Evolutionary conservation across 1,140 invertebrate species (phyloP).

Genomic region (Ptiloglossa arizonensis): DNA sequence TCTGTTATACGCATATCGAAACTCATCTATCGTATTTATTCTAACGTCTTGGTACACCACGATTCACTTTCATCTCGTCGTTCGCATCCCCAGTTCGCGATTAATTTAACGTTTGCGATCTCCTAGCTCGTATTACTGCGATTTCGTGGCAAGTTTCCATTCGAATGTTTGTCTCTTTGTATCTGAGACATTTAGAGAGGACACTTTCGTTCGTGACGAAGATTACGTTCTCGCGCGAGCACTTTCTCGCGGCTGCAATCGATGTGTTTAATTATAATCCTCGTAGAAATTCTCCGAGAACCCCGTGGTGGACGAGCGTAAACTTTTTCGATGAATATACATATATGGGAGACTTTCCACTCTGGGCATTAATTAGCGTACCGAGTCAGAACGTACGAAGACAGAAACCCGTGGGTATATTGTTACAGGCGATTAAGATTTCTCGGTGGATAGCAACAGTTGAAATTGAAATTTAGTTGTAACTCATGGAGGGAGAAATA

Average conservation of each 20-base stretch:
- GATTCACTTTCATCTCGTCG: background rate
- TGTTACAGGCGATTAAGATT: slow-evolving; percentile 21
- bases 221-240: slow-evolving; percentile 1
- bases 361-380: slow-evolving; percentile 52
- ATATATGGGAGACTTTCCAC: slow-evolving; percentile 65
- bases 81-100: background rate
- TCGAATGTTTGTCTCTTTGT: background rate
- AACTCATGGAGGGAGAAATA: background rate
- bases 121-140: no score
- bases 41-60: background rate
- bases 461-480: slow-evolving; percentile 10
- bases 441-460: background rate
- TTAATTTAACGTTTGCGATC: background rate
- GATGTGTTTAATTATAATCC: slow-evolving; percentile 35
- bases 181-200: background rate
- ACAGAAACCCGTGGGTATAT: background rate
- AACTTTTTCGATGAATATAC: background rate
- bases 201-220: slow-evolving; percentile 16
- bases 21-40: background rate
- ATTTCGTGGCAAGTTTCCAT: no score
- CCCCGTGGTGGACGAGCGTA: background rate
- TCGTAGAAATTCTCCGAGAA: slow-evolving; percentile 33
- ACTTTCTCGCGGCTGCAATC: slow-evolving; percentile 53
- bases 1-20: no score
- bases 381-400: slow-evolving; percentile 8